These are phyloP conservation scores for Epizoanthus fatuus DNA, from an alignment of 92 coral and sea anemone genomes.

Conservation along the genomic window DNA sequence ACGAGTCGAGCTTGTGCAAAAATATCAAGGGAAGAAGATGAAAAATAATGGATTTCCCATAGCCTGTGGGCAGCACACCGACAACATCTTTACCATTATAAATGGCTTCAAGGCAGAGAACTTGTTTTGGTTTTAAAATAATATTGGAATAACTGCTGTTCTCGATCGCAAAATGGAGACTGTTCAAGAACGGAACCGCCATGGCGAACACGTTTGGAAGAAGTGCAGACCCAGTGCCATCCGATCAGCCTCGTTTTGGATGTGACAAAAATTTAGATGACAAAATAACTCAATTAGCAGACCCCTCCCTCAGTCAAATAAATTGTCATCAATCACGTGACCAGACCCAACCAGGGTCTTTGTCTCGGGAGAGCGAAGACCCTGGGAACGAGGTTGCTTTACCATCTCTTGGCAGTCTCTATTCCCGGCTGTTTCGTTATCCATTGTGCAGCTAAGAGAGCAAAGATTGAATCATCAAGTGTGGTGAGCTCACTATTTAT, in stretches of 20 bases:
- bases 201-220: neutral
- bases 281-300: conserved; percentile 13
- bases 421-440: neutral
- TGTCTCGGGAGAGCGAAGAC: too few relatives aligned
- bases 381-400: too few relatives aligned
- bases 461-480: neutral
- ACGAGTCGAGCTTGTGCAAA: conserved; percentile 42
- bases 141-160: conserved; percentile 50
- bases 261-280: conserved; percentile 17
- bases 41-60: conserved; percentile 49
- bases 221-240: neutral
- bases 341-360: neutral
- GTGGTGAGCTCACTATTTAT: too few relatives aligned
- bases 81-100: conserved; percentile 60
- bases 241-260: conserved; percentile 17
- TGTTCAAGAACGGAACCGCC: conserved; percentile 51
- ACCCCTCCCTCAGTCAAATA: conserved; percentile 18
- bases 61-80: conserved; percentile 63
- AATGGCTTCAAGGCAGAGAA: conserved; percentile 47
- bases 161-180: conserved; percentile 48
- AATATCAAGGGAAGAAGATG: conserved; percentile 47
- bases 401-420: conserved; percentile 1
- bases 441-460: neutral
- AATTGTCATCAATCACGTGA: conserved; percentile 1
- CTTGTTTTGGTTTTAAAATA: conserved; percentile 55